A percentile compares a stretch with the other conserved stretches of the same genome.
phyloP scores from a whole-genome alignment of 1,140 invertebrate genomes.

The Temnothorax nylanderi region DNA sequence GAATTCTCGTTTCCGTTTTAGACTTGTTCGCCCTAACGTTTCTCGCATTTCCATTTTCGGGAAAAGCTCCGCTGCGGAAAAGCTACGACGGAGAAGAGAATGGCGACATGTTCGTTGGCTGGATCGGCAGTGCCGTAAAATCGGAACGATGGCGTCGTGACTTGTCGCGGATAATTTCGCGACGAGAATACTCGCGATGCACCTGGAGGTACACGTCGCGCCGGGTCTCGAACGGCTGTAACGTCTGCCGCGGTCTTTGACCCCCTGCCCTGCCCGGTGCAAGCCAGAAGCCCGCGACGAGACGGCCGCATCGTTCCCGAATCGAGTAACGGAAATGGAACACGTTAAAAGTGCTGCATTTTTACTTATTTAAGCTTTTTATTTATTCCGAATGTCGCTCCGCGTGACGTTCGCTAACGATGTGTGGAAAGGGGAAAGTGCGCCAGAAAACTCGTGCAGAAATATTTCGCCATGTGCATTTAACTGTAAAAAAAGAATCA shows the following conservation, averaged over 20 bases:
- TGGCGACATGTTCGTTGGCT: not conserved
- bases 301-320: constrained; percentile 44
- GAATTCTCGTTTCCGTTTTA: not conserved
- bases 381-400: not conserved
- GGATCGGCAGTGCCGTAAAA: constrained; percentile 39
- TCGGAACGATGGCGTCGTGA: constrained; percentile 27
- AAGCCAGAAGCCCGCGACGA: constrained; percentile 41
- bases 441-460: not conserved
- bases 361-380: constrained; percentile 7
- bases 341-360: not conserved
- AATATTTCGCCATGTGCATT: not conserved
- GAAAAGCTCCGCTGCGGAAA: not conserved
- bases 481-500: not conserved
- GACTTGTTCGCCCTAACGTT: not conserved
- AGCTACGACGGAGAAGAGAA: constrained; percentile 11
- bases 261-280: constrained; percentile 49
- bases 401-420: not conserved
- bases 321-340: constrained; percentile 7
- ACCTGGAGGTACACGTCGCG: constrained; percentile 64
- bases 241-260: constrained; percentile 67
- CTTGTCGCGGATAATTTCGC: constrained; percentile 62
- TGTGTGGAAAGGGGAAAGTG: not conserved
- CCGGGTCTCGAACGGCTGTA: constrained; percentile 47
- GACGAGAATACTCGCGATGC: constrained; percentile 69
- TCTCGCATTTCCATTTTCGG: not conserved